Conservation (phyloP, 2,888 invertebrate species). For the Selenia dentaria region DNA sequence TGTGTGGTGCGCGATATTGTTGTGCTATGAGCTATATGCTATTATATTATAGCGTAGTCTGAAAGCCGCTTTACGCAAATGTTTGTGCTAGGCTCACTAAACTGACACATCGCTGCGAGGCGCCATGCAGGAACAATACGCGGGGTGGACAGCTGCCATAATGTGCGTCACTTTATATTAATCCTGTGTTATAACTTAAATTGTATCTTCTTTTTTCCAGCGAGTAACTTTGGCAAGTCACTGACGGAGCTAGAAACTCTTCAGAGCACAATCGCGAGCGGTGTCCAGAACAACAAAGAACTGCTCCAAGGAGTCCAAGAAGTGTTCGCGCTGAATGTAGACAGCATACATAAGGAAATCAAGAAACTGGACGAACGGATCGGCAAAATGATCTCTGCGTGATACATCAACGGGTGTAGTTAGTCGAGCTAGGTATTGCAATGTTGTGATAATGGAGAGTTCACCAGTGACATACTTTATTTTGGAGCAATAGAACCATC, state of each 20-base stretch:
- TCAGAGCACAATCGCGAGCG: slow-evolving; percentile 88
- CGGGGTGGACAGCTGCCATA: no score
- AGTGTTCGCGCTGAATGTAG: slow-evolving; percentile 91
- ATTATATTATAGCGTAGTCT: no score
- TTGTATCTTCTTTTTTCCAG: slow-evolving; percentile 68
- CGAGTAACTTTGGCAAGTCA: slow-evolving; percentile 94
- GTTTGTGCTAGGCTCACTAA: no score
- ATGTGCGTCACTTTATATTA: no score
- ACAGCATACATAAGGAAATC: slow-evolving; percentile 91
- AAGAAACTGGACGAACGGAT: slow-evolving; percentile 90
- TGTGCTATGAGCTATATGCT: no score
- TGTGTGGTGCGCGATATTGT: no score
- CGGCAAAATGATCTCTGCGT: slow-evolving; percentile 80
- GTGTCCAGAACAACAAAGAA: slow-evolving; percentile 91
- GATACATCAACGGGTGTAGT: slow-evolving; percentile 33
- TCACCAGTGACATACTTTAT: neutral
- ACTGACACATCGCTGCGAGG: no score
- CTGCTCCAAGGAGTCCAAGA: slow-evolving; percentile 91
- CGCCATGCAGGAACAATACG: no score
- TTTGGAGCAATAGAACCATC: no score
- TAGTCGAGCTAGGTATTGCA: slow-evolving; percentile 3
- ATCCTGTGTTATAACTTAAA: no score
- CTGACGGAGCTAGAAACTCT: slow-evolving; percentile 91
- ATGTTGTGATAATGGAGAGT: slow-evolving; percentile 10
- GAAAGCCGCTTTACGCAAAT: no score